Base-by-base conservation (phyloP, 2,113 vertebrate species). In the Dendrocopos noguchii region DNA sequence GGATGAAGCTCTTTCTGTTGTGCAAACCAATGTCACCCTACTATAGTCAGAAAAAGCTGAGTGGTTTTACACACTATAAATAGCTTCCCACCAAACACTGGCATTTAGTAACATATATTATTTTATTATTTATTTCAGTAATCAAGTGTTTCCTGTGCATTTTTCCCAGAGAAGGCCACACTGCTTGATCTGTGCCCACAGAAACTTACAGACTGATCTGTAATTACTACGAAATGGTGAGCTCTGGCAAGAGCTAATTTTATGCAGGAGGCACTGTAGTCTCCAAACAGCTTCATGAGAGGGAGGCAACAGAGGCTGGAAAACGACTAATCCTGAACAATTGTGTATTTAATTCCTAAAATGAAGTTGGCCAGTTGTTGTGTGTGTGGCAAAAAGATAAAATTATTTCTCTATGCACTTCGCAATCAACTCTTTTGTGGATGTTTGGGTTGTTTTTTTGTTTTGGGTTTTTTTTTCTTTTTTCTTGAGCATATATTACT, bases 81-180 rank as follows among this genome's bases (percentile, higher is more conserved):
- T 21, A 79, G 4, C 12, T 90, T 34, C 4, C 27, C 24, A n/a
- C n/a, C 15, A 65, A 71, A 81, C 14, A 42, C 0, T 39, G 34
- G 29, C 33, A 55, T 88, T 94, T 91, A 36, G 20, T n/a, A 10
- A 12, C 52, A 77, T 90, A 84, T 80, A 76, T 95, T 82, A 80
- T 83, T 88, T 90, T 29, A 70, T 67, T 83, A 85, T 88, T 87
- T 80, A 60, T 57, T 42, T 66, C 67, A 42, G 18, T 63, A 70
- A 29, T 1, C 7, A 79, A 84, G 11, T 33, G 10, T 66, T 94
- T 84, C n/a, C 55, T 79, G 59, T 55, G 8, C 5, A 19, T 72
- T 93, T 44, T 94, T 87, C 50, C 36, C n/a, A 46, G 42, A 84
- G 73, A 56, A 83, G 27, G 7, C 28, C 76, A 73, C 19, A 82